Percentiles rank a stretch among this genome's conserved stretches.
These are phyloP conservation scores for Agrochola lychnidis DNA, from an alignment of 2,888 invertebrate genomes.

Conservation along the genomic window DNA sequence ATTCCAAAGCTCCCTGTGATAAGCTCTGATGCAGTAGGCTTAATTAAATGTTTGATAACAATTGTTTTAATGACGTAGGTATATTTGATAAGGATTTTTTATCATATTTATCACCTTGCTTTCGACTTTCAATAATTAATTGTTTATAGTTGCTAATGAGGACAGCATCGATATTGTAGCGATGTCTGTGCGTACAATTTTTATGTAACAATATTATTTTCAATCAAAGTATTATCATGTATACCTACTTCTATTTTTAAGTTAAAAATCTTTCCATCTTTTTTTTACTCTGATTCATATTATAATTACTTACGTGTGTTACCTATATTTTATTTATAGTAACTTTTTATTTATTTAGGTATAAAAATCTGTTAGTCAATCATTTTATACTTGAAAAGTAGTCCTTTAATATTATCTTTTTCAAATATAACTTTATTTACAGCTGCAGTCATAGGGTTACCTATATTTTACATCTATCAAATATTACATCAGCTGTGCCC, in stretches of 20 bases:
- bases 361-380: neutral
- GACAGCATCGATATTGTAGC: slow-evolving; percentile 13
- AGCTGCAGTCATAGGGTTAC: slow-evolving; percentile 15
- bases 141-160: slow-evolving; percentile 34
- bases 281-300: neutral
- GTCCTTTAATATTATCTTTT: neutral
- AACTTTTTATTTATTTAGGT: neutral
- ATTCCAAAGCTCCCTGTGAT: slow-evolving; percentile 80
- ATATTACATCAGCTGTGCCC: slow-evolving; percentile 4
- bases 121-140: slow-evolving; percentile 42
- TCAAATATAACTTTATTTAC: neutral
- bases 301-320: neutral
- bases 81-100: slow-evolving; percentile 45
- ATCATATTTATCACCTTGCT: slow-evolving; percentile 31
- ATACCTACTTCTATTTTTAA: slow-evolving; percentile 23
- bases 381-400: neutral
- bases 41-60: slow-evolving; percentile 55
- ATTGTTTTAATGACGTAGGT: slow-evolving; percentile 47
- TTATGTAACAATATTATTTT: slow-evolving; percentile 26
- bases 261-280: neutral
- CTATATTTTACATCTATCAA: neutral
- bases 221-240: slow-evolving; percentile 32
- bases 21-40: slow-evolving; percentile 58
- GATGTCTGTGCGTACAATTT: slow-evolving; percentile 6
- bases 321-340: neutral